Percentiles rank a stretch among this genome's conserved stretches.
Conservation (phyloP, 35 echinoderm and acorn worm genomes). For the Ophiothrix spiculata region DNA sequence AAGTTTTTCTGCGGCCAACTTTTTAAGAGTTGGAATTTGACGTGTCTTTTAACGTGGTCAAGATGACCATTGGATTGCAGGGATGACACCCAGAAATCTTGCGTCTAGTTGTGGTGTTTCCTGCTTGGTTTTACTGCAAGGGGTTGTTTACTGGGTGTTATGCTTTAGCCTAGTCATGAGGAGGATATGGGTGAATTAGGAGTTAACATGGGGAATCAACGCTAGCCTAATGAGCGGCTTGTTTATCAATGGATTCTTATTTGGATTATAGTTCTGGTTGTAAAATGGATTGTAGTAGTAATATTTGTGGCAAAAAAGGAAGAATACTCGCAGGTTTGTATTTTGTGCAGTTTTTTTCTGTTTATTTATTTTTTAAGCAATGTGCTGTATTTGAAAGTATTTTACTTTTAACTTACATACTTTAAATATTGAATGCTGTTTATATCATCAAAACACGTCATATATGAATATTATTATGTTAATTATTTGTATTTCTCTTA, state of each 20-base stretch:
- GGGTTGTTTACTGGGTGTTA: too few species aligned
- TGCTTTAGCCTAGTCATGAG: not conserved
- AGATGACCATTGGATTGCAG: too few species aligned
- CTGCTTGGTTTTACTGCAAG: too few species aligned
- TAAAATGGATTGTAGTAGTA: not conserved
- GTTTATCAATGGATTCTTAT: not conserved
- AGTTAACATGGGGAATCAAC: not conserved
- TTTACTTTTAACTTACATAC: not conserved
- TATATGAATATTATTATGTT: not conserved
- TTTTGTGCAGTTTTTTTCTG: too few species aligned
- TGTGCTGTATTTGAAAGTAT: not conserved
- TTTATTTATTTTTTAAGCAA: too few species aligned
- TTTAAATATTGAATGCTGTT: not conserved
- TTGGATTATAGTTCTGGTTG: not conserved
- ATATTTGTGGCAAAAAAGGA: not conserved
- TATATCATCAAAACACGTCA: not conserved
- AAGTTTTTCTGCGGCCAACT: too few species aligned
- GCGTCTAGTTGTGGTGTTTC: too few species aligned
- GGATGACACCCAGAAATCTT: too few species aligned
- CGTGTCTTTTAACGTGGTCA: too few species aligned
- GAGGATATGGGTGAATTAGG: not conserved
- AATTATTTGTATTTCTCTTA: not conserved
- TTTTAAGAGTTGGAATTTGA: too few species aligned
- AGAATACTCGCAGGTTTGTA: not conserved
- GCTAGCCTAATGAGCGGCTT: not conserved